Evolutionary conservation across 2,888 invertebrate genomes (phyloP).

Genomic region (Myopa tessellatipennis): DNA sequence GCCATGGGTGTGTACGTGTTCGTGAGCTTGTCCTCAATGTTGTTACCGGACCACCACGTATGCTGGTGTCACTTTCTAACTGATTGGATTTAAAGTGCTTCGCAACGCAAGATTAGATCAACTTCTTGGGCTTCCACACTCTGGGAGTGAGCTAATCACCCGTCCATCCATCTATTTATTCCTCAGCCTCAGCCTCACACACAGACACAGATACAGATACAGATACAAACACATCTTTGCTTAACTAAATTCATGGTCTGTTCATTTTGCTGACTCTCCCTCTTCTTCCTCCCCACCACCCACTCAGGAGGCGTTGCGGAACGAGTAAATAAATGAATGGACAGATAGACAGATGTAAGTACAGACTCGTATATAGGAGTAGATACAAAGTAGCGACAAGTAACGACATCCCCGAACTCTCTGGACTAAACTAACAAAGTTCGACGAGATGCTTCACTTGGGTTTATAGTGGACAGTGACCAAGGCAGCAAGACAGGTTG

Average conservation of each 20-base stretch:
- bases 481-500: not conserved
- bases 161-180: not conserved
- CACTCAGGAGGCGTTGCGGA: not conserved
- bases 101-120: constrained; percentile 31
- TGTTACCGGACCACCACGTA: not conserved
- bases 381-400: constrained; percentile 13
- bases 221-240: not conserved
- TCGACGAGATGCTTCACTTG: not conserved
- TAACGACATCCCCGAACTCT: not conserved
- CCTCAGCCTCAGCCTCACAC: not conserved
- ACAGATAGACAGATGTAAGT: not conserved
- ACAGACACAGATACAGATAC: not conserved
- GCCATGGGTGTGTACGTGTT: constrained; percentile 1
- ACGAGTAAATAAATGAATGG: not conserved
- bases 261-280: not conserved
- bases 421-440: not conserved
- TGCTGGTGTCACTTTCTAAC: constrained; percentile 25
- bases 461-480: not conserved
- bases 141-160: not conserved
- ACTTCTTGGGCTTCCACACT: not conserved
- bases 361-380: not conserved
- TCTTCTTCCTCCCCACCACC: not conserved
- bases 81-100: constrained; percentile 39
- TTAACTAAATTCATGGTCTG: not conserved
- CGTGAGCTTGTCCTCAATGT: not conserved